Conservation (phyloP, 2,888 invertebrate genomes). For the Diaphora mendica region DNA sequence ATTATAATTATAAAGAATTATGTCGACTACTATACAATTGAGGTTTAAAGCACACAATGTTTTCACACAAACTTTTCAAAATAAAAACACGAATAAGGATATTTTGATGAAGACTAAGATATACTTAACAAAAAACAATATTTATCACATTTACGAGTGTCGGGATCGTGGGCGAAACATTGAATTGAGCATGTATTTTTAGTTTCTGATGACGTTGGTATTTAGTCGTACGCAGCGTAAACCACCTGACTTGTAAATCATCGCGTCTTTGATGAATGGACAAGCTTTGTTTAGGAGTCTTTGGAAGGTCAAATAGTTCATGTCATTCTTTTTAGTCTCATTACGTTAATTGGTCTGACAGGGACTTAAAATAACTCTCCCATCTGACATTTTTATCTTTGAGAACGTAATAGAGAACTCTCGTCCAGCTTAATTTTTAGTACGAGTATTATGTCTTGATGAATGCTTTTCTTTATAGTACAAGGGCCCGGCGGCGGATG, state of each 20-base stretch:
- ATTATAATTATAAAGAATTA: no score
- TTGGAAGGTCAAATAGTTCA: constrained; percentile 43
- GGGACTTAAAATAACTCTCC: constrained; percentile 4
- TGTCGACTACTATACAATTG: not conserved
- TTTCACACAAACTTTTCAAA: not conserved
- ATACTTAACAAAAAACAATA: constrained; percentile 28
- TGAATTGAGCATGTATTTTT: constrained; percentile 51
- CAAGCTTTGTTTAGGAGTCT: constrained; percentile 31
- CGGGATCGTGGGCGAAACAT: constrained; percentile 38
- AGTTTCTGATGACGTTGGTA: constrained; percentile 46
- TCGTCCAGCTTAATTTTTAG: not conserved
- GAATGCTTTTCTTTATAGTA: constrained; percentile 79
- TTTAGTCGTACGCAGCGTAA: constrained; percentile 45
- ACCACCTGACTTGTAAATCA: constrained; percentile 49
- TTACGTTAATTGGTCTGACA: constrained; percentile 6
- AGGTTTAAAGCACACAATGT: not conserved
- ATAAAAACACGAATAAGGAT: constrained; percentile 13
- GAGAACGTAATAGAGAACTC: not conserved
- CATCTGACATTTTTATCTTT: not conserved
- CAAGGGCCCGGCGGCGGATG: constrained; percentile 89
- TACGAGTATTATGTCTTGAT: not conserved
- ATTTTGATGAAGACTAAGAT: constrained; percentile 29
- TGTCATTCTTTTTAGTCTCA: constrained; percentile 26
- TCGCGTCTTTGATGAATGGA: constrained; percentile 42
- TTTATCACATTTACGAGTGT: constrained; percentile 29